A percentile compares a stretch with the other conserved stretches of the same genome.
phyloP scores from a whole-genome alignment of 2,113 vertebrate species.

The Stomatorhinus ivindoensis region DNA sequence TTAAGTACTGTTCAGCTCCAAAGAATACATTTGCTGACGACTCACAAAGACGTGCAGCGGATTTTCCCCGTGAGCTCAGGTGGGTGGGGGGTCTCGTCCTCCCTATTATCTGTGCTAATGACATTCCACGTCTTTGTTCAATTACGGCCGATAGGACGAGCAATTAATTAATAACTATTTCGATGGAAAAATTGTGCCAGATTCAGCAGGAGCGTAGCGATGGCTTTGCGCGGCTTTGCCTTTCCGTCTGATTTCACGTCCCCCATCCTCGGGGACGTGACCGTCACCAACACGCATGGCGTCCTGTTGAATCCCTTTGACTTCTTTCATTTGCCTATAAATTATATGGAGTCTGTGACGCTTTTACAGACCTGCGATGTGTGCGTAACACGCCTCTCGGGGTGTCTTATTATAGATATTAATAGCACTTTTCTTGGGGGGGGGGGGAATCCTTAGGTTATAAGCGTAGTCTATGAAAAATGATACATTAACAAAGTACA shows the following conservation, averaged over 20 bases:
- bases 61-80: constrained; percentile 50
- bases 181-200: constrained; percentile 58
- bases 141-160: constrained; percentile 59
- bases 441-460: constrained; percentile 39
- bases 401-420: constrained; percentile 50
- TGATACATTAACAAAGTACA: constrained; percentile 58
- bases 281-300: constrained; percentile 31
- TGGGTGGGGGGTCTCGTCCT: constrained; percentile 52
- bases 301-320: constrained; percentile 20
- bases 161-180: constrained; percentile 67
- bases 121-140: constrained; percentile 62
- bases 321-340: constrained; percentile 32
- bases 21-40: constrained; percentile 70
- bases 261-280: background rate
- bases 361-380: constrained; percentile 43
- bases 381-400: constrained; percentile 45
- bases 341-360: constrained; percentile 25
- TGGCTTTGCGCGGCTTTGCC: constrained; percentile 50
- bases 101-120: constrained; percentile 67
- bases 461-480: constrained; percentile 55
- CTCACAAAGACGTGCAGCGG: constrained; percentile 47
- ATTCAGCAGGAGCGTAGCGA: constrained; percentile 57
- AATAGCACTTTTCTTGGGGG: constrained; percentile 40
- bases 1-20: constrained; percentile 58
- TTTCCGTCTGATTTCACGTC: constrained; percentile 23